Evolutionary conservation across 2,888 invertebrate species (phyloP).

Genomic region (Meandrusa payeni): DNA sequence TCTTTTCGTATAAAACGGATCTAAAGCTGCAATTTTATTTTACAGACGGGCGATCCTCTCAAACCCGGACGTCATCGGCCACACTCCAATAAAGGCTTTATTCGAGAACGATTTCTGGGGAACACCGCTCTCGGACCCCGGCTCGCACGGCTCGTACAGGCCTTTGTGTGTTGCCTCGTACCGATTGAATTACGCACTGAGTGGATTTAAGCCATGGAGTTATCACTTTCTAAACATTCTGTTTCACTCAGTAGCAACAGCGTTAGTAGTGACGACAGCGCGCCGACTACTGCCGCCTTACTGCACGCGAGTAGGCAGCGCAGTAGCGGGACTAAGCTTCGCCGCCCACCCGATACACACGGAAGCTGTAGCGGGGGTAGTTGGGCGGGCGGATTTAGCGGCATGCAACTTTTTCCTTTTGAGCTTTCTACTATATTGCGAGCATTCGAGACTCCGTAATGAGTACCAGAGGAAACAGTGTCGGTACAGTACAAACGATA

Average conservation of each 20-base stretch:
- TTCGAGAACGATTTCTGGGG: slow-evolving; percentile 99
- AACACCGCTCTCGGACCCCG: slow-evolving; percentile 93
- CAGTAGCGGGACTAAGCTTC: slow-evolving; percentile 91
- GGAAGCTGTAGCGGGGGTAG: slow-evolving; percentile 97
- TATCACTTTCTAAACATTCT: slow-evolving; percentile 93
- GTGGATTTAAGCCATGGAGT: slow-evolving; percentile 89
- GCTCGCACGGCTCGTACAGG: slow-evolving; percentile 98
- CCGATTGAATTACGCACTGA: slow-evolving; percentile 89
- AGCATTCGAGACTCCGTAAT: slow-evolving; percentile 86
- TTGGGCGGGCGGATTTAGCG: slow-evolving; percentile 96
- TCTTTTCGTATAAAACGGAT: slow-evolving; percentile 21
- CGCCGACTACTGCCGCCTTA: slow-evolving; percentile 84
- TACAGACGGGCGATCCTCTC: slow-evolving; percentile 96
- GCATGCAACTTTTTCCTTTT: slow-evolving; percentile 95
- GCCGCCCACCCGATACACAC: slow-evolving; percentile 98
- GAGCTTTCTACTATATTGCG: slow-evolving; percentile 91
- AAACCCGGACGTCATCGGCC: slow-evolving; percentile 94
- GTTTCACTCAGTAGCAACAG: slow-evolving; percentile 92
- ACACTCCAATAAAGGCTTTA: slow-evolving; percentile 89
- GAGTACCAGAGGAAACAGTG: slow-evolving; percentile 56
- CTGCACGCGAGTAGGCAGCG: slow-evolving; percentile 84
- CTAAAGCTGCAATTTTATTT: slow-evolving; percentile 51
- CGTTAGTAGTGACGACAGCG: slow-evolving; percentile 89
- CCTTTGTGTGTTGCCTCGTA: slow-evolving; percentile 95
- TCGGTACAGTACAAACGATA: slow-evolving; percentile 56